Evolutionary conservation across 2,888 invertebrate genomes (phyloP).

Genomic region (Desoria tigrina): DNA sequence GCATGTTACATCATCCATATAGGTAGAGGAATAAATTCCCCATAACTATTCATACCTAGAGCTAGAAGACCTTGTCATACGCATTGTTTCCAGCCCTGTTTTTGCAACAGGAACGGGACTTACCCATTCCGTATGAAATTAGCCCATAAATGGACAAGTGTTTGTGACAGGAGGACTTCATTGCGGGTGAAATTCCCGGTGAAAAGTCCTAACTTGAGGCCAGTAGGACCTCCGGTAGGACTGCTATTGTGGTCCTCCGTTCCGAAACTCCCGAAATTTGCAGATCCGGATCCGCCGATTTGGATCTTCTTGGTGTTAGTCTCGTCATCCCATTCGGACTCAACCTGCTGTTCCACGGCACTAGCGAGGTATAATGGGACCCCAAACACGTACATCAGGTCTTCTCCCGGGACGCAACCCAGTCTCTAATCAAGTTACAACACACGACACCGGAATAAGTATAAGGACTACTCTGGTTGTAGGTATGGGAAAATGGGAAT

Average conservation of each 20-base stretch:
- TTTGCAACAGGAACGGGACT: no score
- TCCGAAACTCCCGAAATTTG: slow-evolving; percentile 10
- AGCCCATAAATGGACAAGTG: slow-evolving; percentile 88
- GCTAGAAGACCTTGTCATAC: no score
- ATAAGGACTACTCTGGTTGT: neutral
- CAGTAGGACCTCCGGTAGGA: slow-evolving; percentile 8
- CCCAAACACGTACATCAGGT: slow-evolving; percentile 86
- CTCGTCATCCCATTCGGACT: neutral
- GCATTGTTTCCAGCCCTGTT: no score
- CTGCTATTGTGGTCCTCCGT: neutral
- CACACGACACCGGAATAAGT: slow-evolving; percentile 15
- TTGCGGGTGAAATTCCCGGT: slow-evolving; percentile 84
- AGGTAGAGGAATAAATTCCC: no score
- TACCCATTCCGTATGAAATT: slow-evolving; percentile 91
- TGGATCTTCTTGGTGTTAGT: neutral
- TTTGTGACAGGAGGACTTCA: slow-evolving; percentile 81
- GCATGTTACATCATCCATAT: no score
- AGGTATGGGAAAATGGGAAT: neutral
- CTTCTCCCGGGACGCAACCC: slow-evolving; percentile 90
- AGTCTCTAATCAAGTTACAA: slow-evolving; percentile 68
- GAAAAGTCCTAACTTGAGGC: slow-evolving; percentile 69
- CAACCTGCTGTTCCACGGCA: slow-evolving; percentile 13
- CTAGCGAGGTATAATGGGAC: slow-evolving; percentile 67
- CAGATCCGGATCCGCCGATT: neutral
- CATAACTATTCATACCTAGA: no score